Base-by-base conservation (phyloP, 1,140 invertebrate species). In the Drosophila baimaii region DNA sequence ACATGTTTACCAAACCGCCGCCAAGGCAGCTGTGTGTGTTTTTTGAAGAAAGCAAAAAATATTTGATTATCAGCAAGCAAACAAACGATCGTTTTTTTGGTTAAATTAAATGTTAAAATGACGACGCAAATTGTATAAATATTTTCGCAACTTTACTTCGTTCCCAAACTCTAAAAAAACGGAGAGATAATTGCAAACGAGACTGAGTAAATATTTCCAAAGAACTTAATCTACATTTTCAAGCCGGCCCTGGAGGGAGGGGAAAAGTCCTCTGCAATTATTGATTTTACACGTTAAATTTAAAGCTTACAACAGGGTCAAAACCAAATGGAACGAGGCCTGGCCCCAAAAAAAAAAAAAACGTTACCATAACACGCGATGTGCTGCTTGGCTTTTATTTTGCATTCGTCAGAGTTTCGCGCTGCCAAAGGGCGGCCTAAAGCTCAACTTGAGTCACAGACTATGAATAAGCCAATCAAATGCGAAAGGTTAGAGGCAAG, bases 301-400 rank as follows among this genome's bases (percentile, higher is more conserved):
- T 69, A 56, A 71, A 77, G 55, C 75, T 39, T 27, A 37, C 58
- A 65, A 86, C 72, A 77, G 72, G 84, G 83, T 83, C 79, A 80
- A 80, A 86, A 70, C 76, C 84, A 83, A 73, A 43, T 68, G 71
- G 73, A 71, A 62, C 63, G 43, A 59, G 52, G 39, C 12, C 54
- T 39, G 56, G 39, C 52, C 52, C 15, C 25, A 52, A 43, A 62
- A n/a, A n/a, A n/a, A n/a, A n/a, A n/a, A n/a, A n/a, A n/a, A 86
- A 88, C 54, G 72, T 66, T 64, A 63, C 17, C 59, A 64, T 70
- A 88, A 66, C 83, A 88, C 84, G 83, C 84, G 62, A 88, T 89
- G 55, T 56, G 7, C 13, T 29, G 25, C 41, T 27, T 44, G 49
- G 25, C 54, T 35, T 63, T 64, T 62, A 55, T 65, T 77, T 77